Percentiles rank a stretch among this genome's conserved stretches.
These are phyloP conservation scores for Torymus aiolomorphi DNA, from an alignment of 2,888 invertebrate species.

Conservation along the genomic window DNA sequence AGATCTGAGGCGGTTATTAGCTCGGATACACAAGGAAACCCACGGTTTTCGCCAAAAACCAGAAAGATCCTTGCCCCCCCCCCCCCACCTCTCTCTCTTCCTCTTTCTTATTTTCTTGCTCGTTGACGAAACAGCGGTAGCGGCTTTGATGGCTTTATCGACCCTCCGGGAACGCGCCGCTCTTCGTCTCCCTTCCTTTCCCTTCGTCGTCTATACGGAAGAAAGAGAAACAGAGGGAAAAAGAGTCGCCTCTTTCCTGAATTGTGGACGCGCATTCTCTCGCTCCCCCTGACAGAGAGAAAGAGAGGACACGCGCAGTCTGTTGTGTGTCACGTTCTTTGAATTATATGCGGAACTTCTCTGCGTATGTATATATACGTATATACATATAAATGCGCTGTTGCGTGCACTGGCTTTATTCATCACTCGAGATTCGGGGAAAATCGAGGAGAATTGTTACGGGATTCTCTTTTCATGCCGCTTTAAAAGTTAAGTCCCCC, in stretches of 20 bases:
- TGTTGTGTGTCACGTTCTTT: conserved; percentile 40
- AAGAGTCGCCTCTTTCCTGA: conserved; percentile 27
- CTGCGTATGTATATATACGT: neutral
- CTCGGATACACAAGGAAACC: conserved; percentile 50
- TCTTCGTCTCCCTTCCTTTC: neutral
- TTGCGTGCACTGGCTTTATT: conserved; percentile 20
- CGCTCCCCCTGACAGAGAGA: conserved; percentile 12
- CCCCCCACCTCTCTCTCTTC: conserved; percentile 22
- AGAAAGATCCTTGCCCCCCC: conserved; percentile 18
- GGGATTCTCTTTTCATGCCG: conserved; percentile 36
- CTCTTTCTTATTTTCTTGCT: conserved; percentile 38
- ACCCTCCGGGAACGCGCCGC: conserved; percentile 8
- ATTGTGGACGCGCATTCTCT: neutral
- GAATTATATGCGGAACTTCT: conserved; percentile 37
- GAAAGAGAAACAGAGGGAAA: too few species aligned
- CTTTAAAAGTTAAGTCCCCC: conserved; percentile 53
- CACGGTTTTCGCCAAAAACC: conserved; percentile 55
- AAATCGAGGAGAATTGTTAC: conserved; percentile 47
- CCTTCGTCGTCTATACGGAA: conserved; percentile 4
- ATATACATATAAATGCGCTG: conserved; percentile 1
- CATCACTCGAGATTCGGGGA: conserved; percentile 47
- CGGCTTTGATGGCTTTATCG: conserved; percentile 58
- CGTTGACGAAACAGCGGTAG: conserved; percentile 47
- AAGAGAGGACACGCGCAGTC: neutral
- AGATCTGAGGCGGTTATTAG: conserved; percentile 61